Percentiles rank a stretch among this genome's conserved stretches.
phyloP scores from a whole-genome alignment of 2,113 vertebrate species.

The Eleginops maclovinus region DNA sequence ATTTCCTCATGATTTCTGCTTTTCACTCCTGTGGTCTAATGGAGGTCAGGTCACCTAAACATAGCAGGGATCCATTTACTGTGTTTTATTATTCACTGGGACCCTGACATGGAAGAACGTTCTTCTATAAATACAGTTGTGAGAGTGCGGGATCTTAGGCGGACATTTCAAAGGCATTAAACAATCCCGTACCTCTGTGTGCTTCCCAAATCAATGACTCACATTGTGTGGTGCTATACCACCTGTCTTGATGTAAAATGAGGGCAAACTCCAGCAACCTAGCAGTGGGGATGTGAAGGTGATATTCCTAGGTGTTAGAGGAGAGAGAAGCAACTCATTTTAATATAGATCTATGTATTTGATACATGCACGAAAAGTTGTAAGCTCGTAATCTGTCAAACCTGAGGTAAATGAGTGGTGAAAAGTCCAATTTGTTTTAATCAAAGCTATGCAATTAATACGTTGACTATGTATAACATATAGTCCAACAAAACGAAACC shows the following conservation, averaged over 20 bases:
- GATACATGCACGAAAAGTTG: not conserved
- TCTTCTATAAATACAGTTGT: slow-evolving; percentile 80
- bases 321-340: slow-evolving; percentile 1
- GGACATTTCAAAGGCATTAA: slow-evolving; percentile 56
- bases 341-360: not conserved
- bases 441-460: not conserved
- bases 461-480: not conserved
- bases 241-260: slow-evolving; percentile 20
- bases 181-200: slow-evolving; percentile 39
- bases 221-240: not conserved
- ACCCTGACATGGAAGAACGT: slow-evolving; percentile 71
- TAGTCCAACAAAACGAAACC: not conserved
- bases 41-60: slow-evolving; percentile 73
- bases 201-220: slow-evolving; percentile 30
- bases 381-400: not conserved
- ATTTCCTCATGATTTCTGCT: slow-evolving; percentile 48
- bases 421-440: not conserved
- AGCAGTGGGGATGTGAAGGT: slow-evolving; percentile 5
- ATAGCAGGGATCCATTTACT: slow-evolving; percentile 79
- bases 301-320: not conserved
- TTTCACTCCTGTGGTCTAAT: slow-evolving; percentile 66
- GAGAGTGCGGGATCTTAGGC: slow-evolving; percentile 16
- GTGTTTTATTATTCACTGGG: slow-evolving; percentile 79
- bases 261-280: slow-evolving; percentile 2
- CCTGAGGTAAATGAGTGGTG: too few relatives aligned